Evolutionary conservation across 2,113 vertebrate genomes (phyloP).

Genomic region (Ivindomyrus marchei): DNA sequence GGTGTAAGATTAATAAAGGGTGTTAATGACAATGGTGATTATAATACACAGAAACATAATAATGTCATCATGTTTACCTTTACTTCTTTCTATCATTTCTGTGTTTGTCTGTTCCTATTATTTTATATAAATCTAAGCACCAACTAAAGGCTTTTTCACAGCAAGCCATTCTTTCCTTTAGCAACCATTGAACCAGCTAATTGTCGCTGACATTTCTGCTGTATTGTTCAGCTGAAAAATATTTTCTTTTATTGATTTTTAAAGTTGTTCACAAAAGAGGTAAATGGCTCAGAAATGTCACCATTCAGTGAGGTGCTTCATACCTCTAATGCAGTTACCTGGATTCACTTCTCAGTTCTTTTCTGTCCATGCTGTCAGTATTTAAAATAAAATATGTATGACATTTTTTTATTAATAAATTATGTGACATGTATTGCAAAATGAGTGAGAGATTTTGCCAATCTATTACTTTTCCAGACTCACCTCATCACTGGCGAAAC

Average conservation of each 20-base stretch:
- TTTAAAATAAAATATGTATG: neutral
- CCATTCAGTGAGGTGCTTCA: slow-evolving; percentile 35
- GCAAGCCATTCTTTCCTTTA: slow-evolving; percentile 53
- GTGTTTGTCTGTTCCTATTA: slow-evolving; percentile 37
- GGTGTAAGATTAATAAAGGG: neutral
- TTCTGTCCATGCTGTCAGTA: slow-evolving; percentile 41
- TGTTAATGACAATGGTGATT: neutral
- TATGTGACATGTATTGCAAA: neutral
- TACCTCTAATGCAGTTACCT: slow-evolving; percentile 34
- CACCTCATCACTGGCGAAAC: neutral
- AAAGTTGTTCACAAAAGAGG: slow-evolving; percentile 44
- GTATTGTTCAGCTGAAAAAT: slow-evolving; percentile 52
- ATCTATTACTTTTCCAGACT: neutral
- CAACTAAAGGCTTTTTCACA: slow-evolving; percentile 50
- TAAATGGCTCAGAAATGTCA: slow-evolving; percentile 53
- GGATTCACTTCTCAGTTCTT: slow-evolving; percentile 45
- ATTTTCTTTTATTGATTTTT: slow-evolving; percentile 48
- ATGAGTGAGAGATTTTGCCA: neutral
- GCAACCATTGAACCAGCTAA: slow-evolving; percentile 53
- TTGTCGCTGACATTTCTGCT: slow-evolving; percentile 66
- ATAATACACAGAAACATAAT: neutral
- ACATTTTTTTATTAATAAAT: neutral
- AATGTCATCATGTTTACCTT: neutral
- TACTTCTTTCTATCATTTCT: neutral
- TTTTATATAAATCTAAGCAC: slow-evolving; percentile 35